These are phyloP conservation scores for Cyclura pinguis DNA, from an alignment of 2,797 vertebrate genomes.

Conservation along the genomic window DNA sequence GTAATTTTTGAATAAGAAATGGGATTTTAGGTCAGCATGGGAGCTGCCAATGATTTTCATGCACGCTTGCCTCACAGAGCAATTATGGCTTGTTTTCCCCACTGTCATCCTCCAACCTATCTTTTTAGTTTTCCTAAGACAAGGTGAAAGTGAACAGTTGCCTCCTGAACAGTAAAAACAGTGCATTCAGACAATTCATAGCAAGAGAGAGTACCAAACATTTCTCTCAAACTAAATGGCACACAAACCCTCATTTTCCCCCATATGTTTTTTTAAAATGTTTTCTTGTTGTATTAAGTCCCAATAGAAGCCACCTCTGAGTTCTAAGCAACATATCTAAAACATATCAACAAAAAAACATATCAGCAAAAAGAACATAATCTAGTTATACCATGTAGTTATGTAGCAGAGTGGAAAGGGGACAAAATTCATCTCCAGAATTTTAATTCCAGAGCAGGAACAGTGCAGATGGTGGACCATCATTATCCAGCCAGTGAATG, in stretches of 20 bases:
- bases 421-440: not conserved
- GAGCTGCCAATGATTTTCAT: not conserved
- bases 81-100: not conserved
- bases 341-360: not conserved
- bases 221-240: not conserved
- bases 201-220: not conserved
- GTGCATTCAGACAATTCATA: not conserved
- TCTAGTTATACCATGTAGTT: not conserved
- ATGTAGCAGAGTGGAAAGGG: not conserved
- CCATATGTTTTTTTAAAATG: not conserved
- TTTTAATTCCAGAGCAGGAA: not conserved
- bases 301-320: not conserved
- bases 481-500: not conserved
- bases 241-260: not conserved
- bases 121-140: not conserved
- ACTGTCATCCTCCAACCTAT: not conserved
- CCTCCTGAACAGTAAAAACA: not conserved
- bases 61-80: not conserved
- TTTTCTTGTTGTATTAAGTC: not conserved
- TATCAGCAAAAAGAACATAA: not conserved
- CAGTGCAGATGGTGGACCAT: not conserved
- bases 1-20: not conserved
- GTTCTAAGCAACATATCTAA: not conserved
- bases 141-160: not conserved
- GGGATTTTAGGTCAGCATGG: constrained; percentile 16